Conservation (phyloP, 2,797 vertebrate species). For the Scomberomorus guttatus region DNA sequence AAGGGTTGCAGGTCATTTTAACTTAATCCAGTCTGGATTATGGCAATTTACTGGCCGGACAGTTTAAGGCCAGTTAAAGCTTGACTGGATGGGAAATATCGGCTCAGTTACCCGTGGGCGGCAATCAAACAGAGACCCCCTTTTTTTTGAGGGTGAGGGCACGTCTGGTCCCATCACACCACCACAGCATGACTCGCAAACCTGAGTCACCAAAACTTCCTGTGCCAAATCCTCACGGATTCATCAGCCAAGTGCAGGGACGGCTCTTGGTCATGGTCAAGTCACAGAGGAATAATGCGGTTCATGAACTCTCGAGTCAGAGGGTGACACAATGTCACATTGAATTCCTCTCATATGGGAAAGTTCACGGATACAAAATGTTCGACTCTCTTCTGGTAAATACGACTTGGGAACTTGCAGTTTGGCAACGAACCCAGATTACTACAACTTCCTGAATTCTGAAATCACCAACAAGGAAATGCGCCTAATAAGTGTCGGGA, state of each 20-base stretch:
- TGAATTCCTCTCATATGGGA: conserved; percentile 41
- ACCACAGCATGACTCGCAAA: conserved; percentile 51
- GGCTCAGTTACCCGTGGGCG: conserved; percentile 22
- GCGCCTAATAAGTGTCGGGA: background rate
- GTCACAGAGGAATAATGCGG: conserved; percentile 32
- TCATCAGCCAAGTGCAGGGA: conserved; percentile 24
- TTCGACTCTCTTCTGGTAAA: conserved; percentile 41
- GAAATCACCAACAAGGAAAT: conserved; percentile 10
- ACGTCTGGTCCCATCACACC: conserved; percentile 51
- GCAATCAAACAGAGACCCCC: conserved; percentile 31
- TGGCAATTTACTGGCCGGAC: conserved; percentile 1
- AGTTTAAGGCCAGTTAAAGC: conserved; percentile 21
- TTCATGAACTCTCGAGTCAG: conserved; percentile 14
- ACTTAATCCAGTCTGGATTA: conserved; percentile 43
- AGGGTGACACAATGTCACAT: conserved; percentile 24
- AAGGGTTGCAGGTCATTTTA: conserved; percentile 4
- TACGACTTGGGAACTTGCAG: conserved; percentile 16
- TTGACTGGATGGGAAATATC: conserved; percentile 39
- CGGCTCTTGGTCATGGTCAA: conserved; percentile 36
- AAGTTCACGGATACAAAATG: conserved; percentile 2
- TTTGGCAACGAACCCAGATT: conserved; percentile 37
- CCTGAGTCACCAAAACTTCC: conserved; percentile 68
- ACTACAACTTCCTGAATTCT: conserved; percentile 28
- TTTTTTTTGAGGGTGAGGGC: conserved; percentile 47
- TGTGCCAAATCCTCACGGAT: conserved; percentile 53